Evolutionary conservation across 2,113 vertebrate species (phyloP).

Genomic region (Pygoscelis adeliae): DNA sequence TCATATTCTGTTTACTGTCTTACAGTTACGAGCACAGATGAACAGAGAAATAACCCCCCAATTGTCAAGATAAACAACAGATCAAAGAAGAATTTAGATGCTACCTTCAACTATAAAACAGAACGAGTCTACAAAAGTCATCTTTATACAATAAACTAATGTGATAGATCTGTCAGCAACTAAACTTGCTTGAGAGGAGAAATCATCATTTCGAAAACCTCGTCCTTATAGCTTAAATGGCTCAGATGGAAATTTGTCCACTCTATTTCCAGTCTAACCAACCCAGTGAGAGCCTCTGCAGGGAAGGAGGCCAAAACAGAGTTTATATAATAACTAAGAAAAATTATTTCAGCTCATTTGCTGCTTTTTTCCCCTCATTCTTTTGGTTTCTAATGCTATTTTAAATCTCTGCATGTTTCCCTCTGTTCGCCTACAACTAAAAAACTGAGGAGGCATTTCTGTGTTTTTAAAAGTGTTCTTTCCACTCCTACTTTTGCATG

Average conservation of each 20-base stretch:
- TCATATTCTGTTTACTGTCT: not conserved
- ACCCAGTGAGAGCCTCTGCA: not conserved
- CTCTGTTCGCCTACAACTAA: not conserved
- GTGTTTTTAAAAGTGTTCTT: not conserved
- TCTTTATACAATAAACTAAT: not conserved
- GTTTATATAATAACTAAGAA: not conserved
- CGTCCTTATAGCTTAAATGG: not conserved
- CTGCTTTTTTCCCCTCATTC: not conserved
- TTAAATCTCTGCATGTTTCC: not conserved
- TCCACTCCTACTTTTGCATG: not conserved
- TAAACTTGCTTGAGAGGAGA: not conserved
- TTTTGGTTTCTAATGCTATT: not conserved
- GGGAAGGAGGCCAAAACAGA: not conserved
- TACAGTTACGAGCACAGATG: not conserved
- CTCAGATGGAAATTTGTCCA: not conserved
- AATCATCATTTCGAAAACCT: not conserved
- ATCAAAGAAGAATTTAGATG: not conserved
- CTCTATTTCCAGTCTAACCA: not conserved
- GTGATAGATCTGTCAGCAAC: not conserved
- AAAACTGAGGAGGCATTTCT: not conserved
- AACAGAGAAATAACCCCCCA: not conserved
- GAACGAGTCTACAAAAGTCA: not conserved
- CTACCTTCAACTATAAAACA: not conserved
- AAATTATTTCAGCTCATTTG: not conserved
- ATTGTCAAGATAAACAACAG: not conserved